These are phyloP conservation scores for Batillaria attramentaria DNA, from an alignment of 1,140 invertebrate genomes.

Conservation along the genomic window DNA sequence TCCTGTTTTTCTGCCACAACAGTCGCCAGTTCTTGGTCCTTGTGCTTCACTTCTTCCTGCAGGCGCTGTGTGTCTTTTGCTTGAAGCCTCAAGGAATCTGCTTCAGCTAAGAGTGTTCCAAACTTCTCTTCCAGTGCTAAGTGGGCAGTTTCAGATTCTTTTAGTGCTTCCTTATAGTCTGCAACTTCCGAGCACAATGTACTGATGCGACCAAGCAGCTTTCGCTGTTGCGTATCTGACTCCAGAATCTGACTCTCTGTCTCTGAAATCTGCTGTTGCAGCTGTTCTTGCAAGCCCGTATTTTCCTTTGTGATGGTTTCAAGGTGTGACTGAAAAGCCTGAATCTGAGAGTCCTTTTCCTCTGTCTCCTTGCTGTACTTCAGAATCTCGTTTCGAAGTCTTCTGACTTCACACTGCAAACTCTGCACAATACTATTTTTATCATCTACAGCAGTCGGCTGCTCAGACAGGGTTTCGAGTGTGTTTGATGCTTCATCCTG, in stretches of 20 bases:
- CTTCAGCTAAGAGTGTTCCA: neutral
- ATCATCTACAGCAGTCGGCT: no score
- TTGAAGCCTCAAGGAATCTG: neutral
- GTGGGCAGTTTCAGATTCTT: slow-evolving; percentile 22
- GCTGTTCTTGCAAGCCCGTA: neutral
- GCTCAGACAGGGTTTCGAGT: no score
- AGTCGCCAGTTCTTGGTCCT: neutral
- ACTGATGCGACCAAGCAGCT: slow-evolving; percentile 11
- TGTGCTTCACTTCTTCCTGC: neutral
- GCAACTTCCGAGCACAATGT: slow-evolving; percentile 16
- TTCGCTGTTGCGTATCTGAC: slow-evolving; percentile 8
- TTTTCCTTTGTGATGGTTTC: slow-evolving; percentile 27
- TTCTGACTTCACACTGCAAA: no score
- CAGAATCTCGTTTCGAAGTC: no score
- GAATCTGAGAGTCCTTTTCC: slow-evolving; percentile 13
- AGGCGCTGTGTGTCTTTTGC: slow-evolving; percentile 2
- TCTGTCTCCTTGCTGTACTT: no score
- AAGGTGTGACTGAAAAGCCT: slow-evolving; percentile 11
- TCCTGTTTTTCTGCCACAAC: neutral
- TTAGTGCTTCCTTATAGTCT: slow-evolving; percentile 21
- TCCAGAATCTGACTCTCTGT: slow-evolving; percentile 11
- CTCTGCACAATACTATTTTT: no score
- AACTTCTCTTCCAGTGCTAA: slow-evolving; percentile 30
- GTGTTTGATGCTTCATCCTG: no score
- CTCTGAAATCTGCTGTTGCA: slow-evolving; percentile 10